A percentile compares a stretch with the other conserved stretches of the same genome.
Conservation (phyloP, 2,113 vertebrate genomes). For the Isurus oxyrinchus region DNA sequence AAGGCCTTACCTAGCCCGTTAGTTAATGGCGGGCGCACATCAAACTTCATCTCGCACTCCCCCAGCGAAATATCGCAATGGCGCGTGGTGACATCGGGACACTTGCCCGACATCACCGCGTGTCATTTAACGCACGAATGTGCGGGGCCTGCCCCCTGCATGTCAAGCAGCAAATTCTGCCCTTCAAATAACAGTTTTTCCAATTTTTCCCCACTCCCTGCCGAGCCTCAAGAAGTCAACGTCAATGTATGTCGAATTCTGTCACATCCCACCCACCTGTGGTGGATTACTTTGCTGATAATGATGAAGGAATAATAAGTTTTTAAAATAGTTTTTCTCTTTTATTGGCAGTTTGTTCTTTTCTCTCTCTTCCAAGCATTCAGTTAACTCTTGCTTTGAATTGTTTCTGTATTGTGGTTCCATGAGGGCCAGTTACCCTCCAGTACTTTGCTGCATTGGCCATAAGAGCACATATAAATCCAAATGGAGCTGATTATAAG, state of each 20-base stretch:
- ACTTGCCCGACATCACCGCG: too few relatives aligned
- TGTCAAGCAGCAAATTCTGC: too few relatives aligned
- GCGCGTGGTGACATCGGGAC: too few relatives aligned
- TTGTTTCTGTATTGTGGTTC: not conserved
- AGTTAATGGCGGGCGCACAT: too few relatives aligned
- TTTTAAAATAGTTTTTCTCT: not conserved
- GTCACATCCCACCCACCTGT: not conserved
- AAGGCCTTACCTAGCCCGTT: too few relatives aligned
- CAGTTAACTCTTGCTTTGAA: not conserved
- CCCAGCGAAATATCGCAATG: too few relatives aligned
- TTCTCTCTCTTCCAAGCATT: not conserved
- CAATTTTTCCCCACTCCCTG: not conserved
- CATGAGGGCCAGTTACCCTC: not conserved
- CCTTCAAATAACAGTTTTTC: not conserved
- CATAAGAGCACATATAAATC: not conserved
- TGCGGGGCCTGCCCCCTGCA: too few relatives aligned
- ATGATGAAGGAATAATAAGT: not conserved
- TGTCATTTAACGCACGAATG: too few relatives aligned
- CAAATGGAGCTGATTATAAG: not conserved
- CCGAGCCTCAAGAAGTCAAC: not conserved
- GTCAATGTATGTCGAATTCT: not conserved
- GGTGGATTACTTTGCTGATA: not conserved
- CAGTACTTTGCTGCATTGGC: not conserved
- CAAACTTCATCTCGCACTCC: too few relatives aligned
- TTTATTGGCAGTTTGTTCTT: not conserved